Evolutionary conservation across 2,888 invertebrate species (phyloP), one percentile per base, ranked within the genome.

Genomic region (Fabriciana adippe): DNA sequence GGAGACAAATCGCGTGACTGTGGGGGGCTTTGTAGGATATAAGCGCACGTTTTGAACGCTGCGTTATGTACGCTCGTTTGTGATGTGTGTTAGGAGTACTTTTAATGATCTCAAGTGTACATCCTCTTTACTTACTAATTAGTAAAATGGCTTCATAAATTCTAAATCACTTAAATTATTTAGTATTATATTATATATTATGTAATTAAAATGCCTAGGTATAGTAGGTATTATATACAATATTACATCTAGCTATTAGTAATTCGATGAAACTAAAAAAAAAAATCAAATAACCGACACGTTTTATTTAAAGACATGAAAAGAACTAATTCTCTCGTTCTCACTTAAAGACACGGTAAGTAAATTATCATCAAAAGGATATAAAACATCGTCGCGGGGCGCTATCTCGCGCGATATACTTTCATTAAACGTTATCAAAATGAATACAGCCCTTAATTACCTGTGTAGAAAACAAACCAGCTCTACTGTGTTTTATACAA

Each of bases 361-460:
- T 77, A 75, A 78, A 81, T 80, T 79, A 79, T 74, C 75, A 75
- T 73, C 73, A 71, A 83, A 79, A 74, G 53, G 55, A 76, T 78
- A 85, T 86, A 84, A 83, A 85, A 77, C 73, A 75, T 73, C 67
- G 57, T 64, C 61, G 62, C 67, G 61, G 60, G 69, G 47, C 66
- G 66, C 68, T 74, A 78, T 75, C 76, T 69, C 48, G 5, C 65
- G 48, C 67, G 70, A 70, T 74, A 73, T 64, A 77, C 76, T 78
- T 76, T 78, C 75, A 76, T 77, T 75, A 78, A 82, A 81, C 78
- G 81, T 71, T 75, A 81, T 78, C 77, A 81, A 83, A 83, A 84
- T 80, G 81, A 80, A 81, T 75, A 75, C 73, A 74, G 71, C 77
- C 84, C 86, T 88, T 86, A 87, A 86, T 87, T 87, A 85, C 87